Base-by-base conservation (phyloP, 2,113 vertebrate species). In the Chamaea fasciata region DNA sequence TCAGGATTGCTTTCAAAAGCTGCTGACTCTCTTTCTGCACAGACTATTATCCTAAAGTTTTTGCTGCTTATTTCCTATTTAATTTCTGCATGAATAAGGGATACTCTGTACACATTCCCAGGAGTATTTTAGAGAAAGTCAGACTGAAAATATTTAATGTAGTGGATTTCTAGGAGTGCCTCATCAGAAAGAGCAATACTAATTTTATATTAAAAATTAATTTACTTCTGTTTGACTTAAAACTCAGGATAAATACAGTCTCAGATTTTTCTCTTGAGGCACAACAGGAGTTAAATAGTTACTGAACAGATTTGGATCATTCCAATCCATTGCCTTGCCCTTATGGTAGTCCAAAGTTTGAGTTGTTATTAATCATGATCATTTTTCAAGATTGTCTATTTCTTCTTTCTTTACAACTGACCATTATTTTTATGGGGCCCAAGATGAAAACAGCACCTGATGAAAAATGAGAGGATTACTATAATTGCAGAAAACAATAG, bases 171-270 rank as follows among this genome's bases (percentile, higher is more conserved):
- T 89, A 57, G 68, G 73, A 90, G 35, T 65, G 50, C 4, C 23
- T 74, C 46, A 69, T 93, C 96, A 94, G 93, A 92, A 92, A 94
- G 49, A 86, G 67, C 3, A 94, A 65, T 86, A 77, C 31, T 94
- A 95, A 95, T 94, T 96, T 96, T 77, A 37, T 77, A 68, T 92
- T 97, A 95, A 97, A 96, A 95, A 94, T 68, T 96, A 94, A 94
- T 96, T 96, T 70, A 44, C 42, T 47, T 90, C 17, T 87, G 21
- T 94, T 96, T 97, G 63, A 94, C 50, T 92, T 91, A 74, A 96
- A 92, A 87, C 39, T 86, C 35, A 80, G 33, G 87, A 57, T 94
- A 97, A 97, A 96, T 90, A 92, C 26, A 83, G 59, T 78, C 16
- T 95, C 81, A 49, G 42, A 85, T 95, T 96, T 78, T 96, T 95